phyloP scores from a whole-genome alignment of 2,888 invertebrate genomes.

The Tetheella fluctuosa region DNA sequence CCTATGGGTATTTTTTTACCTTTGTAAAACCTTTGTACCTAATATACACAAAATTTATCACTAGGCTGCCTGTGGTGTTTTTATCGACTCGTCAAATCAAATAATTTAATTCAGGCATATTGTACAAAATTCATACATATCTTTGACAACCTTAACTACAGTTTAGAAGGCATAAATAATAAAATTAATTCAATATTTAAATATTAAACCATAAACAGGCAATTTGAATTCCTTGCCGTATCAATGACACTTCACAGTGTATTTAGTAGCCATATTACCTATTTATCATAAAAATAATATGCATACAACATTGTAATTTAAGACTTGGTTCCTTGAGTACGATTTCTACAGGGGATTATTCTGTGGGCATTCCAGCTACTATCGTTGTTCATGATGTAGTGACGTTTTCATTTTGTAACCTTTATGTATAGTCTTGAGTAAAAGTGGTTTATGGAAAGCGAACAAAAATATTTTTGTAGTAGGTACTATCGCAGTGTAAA shows the following conservation, averaged over 20 bases:
- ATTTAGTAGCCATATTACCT: background rate
- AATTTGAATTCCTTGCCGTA: background rate
- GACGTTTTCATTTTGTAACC: background rate
- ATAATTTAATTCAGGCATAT: background rate
- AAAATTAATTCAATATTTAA: conserved; percentile 8
- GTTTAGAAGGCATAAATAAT: background rate
- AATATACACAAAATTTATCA: too few species aligned
- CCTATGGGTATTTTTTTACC: too few species aligned
- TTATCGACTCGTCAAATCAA: too few species aligned
- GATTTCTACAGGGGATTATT: background rate
- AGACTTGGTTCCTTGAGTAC: background rate
- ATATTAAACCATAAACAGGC: conserved; percentile 2
- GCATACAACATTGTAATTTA: background rate
- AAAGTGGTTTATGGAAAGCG: background rate
- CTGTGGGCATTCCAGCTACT: background rate
- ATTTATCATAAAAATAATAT: conserved; percentile 1
- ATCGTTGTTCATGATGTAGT: background rate
- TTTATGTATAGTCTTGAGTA: background rate
- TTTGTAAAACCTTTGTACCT: too few species aligned
- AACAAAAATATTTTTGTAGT: background rate
- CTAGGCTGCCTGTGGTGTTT: too few species aligned
- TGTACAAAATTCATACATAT: background rate
- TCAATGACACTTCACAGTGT: background rate
- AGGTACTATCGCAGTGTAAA: background rate
- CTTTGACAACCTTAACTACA: conserved; percentile 1